Percentiles rank a stretch among this genome's conserved stretches.
Conservation (phyloP, 1,140 invertebrate genomes). For the Habropoda laboriosa region DNA sequence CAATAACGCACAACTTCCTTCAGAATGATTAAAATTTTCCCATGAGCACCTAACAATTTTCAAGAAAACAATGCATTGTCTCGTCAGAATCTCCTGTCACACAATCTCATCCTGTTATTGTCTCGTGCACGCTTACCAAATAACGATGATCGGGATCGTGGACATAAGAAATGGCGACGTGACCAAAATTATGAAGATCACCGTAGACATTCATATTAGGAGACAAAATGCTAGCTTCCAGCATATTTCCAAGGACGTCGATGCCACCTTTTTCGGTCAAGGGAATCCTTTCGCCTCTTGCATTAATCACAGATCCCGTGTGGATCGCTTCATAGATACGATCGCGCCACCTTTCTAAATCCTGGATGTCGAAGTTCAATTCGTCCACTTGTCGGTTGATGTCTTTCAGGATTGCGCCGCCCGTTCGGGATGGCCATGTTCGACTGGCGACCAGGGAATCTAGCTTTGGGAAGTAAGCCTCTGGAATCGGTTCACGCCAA, state of each 20-base stretch:
- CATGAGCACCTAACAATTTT: too few relatives aligned
- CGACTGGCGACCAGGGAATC: conserved; percentile 85
- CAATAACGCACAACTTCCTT: too few relatives aligned
- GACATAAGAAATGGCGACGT: conserved; percentile 85
- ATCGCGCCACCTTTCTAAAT: conserved; percentile 89
- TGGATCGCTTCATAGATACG: conserved; percentile 89
- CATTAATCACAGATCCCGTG: conserved; percentile 83
- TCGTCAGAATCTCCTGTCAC: too few relatives aligned
- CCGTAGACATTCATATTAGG: conserved; percentile 87
- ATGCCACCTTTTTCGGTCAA: conserved; percentile 88
- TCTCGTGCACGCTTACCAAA: conserved; percentile 80
- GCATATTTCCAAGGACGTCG: conserved; percentile 90
- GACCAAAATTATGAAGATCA: conserved; percentile 89
- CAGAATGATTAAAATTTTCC: too few relatives aligned
- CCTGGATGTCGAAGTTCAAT: conserved; percentile 85
- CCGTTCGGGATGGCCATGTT: conserved; percentile 85
- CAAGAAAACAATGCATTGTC: too few relatives aligned
- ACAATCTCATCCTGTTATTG: background rate
- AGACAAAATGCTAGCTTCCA: conserved; percentile 88
- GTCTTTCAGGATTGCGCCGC: conserved; percentile 84
- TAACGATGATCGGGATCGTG: conserved; percentile 89
- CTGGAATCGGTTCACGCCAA: conserved; percentile 84
- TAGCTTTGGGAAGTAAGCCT: conserved; percentile 89
- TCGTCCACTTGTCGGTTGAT: conserved; percentile 86
- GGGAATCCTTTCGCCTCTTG: conserved; percentile 80